These are phyloP conservation scores for Noctilio leporinus DNA, from an alignment of 2,113 vertebrate genomes.

Conservation along the genomic window DNA sequence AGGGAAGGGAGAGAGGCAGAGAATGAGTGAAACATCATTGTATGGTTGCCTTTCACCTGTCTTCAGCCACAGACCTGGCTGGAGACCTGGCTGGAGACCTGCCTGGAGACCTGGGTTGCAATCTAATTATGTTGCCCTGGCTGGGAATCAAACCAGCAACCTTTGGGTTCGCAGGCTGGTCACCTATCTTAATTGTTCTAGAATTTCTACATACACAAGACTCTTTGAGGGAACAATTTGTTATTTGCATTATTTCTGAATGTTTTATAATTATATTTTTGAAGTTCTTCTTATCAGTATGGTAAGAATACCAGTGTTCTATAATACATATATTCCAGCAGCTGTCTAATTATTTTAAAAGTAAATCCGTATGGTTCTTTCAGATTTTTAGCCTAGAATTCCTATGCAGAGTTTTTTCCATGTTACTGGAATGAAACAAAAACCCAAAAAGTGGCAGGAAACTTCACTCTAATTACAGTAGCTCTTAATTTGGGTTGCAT, in stretches of 20 bases:
- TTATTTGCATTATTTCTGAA: neutral
- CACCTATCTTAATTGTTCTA: neutral
- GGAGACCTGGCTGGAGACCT: no score
- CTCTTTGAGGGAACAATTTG: neutral
- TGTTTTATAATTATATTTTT: neutral
- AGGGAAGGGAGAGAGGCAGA: no score
- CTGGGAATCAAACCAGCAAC: no score
- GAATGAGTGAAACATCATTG: no score
- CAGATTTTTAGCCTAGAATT: neutral
- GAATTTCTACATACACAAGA: neutral
- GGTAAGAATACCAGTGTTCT: neutral
- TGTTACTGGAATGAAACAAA: neutral
- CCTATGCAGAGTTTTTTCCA: neutral
- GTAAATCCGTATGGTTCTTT: neutral
- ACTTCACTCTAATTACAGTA: neutral
- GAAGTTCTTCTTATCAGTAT: neutral
- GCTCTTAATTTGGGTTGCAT: neutral
- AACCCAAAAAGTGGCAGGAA: neutral
- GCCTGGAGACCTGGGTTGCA: no score
- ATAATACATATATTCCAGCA: neutral
- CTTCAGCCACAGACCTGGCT: no score
- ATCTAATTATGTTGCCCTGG: no score
- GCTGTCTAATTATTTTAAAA: neutral
- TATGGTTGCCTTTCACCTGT: no score
- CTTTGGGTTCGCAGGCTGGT: no score